Base-by-base conservation (phyloP, 1,140 invertebrate genomes). In the Zaprionus tsacasi region DNA sequence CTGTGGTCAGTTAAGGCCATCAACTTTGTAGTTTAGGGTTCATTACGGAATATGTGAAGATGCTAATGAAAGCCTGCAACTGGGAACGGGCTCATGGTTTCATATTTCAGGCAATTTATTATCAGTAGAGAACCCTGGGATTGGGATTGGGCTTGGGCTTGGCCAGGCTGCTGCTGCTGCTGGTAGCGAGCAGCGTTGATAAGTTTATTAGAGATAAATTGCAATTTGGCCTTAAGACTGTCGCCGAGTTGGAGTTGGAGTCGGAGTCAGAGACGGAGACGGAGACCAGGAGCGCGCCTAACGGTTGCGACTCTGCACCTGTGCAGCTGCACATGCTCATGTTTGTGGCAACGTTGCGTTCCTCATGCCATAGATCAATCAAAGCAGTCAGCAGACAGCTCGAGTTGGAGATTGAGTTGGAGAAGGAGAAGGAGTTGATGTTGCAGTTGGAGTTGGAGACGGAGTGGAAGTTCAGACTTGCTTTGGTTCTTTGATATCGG, bases 141-240 rank as follows among this genome's bases (percentile, higher is more conserved):
- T 7, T 15, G 40, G 40, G 40, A 15, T 43, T 43, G 40, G 38
- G 13, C 13, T 40, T n/a, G 38, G 27, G 27, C 27, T 21, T 21
- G 21, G 21, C 21, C 21, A 21, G 27, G 27, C 27, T 30, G 27
- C 27, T 3, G n/a, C 13, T 15, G 43, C 50, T 54, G 36, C 17
- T 27, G 73, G 81, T 89, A 89, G 85, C 85, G 81, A 69, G 72
- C 69, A 71, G 85, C 79, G 83, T 88, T 89, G 85, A 89, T 89
- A 89, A 90, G 85, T 89, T 89, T 89, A 89, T 89, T 89, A 89
- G 86, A 89, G 81, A 89, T 89, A 89, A 89, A 89, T 89, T 89
- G 85, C 85, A 89, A 89, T 88, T 88, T 88, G 78, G 85, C 80
- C 60, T 55, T 50, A 58, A 36, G 55, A 38, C 25, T 59, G 59